Evolutionary conservation across 2,113 vertebrate genomes (phyloP), one percentile per base, ranked within the genome.

Genomic region (Neopipo cinnamomea): DNA sequence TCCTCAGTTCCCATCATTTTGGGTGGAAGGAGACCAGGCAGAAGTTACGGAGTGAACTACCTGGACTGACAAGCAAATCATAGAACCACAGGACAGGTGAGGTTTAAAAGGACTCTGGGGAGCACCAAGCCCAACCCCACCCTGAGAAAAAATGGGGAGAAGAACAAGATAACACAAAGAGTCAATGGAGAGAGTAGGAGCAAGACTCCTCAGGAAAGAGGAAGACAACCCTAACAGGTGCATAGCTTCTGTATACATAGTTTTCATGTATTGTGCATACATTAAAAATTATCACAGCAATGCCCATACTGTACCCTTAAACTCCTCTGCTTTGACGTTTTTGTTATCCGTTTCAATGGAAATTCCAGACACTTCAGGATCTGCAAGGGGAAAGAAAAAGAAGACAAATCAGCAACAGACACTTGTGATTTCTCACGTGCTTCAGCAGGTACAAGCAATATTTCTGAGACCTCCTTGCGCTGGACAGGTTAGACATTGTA

Each of bases 261-360:
- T 12, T 93, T 86, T 8, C 14, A 67, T 42, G 12, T 41, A 44
- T 30, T 58, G 12, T 39, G 9, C 19, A n/a, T 47, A 39, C 28
- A 71, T 46, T 67, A 78, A 89, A 87, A 63, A 88, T 41, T 86
- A 94, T 30, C 28, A 47, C 22, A 91, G 47, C 41, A 73, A 67
- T 27, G 25, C 4, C 33, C 66, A 95, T 91, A 97, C 95, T n/a
- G 17, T 98, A 98, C 98, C 98, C 81, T 98, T 97, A 96, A 98
- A 98, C 46, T 98, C 98, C 59, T 97, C 95, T 90, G 97, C 97
- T 95, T 97, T 97, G 52, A 98, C 97, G 1, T 97, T 85, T 67
- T 96, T 88, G 67, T 96, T 97, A 58, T 97, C 96, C 16, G 97
- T 98, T 49, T 96, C 91, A 89, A 97, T 96, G 65, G 93, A 85